Conservation (phyloP, 2,888 invertebrate genomes). For the Drosophila mercatorum region DNA sequence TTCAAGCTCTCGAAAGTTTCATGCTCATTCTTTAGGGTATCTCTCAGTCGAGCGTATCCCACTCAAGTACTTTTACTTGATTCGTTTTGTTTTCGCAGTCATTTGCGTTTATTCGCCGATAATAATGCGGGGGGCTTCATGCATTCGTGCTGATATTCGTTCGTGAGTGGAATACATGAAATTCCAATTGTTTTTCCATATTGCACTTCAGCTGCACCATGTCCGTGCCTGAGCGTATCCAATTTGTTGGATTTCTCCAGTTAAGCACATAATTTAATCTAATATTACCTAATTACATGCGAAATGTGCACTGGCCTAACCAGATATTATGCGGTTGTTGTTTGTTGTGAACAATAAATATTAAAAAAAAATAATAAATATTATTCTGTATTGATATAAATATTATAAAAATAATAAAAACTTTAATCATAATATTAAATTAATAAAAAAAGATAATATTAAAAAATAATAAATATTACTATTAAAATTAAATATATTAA, state of each 20-base stretch:
- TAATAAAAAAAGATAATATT: background rate
- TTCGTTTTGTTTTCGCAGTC: conserved; percentile 8
- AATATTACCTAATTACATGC: background rate
- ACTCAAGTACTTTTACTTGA: conserved; percentile 1
- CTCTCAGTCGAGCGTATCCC: background rate
- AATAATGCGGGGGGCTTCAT: background rate
- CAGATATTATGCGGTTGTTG: background rate
- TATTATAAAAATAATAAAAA: too few relatives aligned
- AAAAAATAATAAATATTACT: background rate
- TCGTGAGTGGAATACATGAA: conserved; percentile 19
- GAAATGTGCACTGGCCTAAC: background rate
- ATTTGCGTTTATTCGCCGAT: conserved; percentile 9
- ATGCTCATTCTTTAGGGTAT: background rate
- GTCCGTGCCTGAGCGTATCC: background rate
- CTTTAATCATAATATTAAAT: too few relatives aligned
- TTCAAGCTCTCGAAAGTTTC: too few relatives aligned
- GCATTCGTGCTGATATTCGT: conserved; percentile 13
- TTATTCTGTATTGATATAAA: too few relatives aligned
- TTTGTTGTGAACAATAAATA: too few relatives aligned
- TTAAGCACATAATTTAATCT: conserved; percentile 2
- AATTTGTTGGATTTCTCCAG: conserved; percentile 5
- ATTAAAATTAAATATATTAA: background rate
- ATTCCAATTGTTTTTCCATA: background rate
- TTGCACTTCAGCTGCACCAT: background rate
- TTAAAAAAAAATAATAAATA: too few relatives aligned